A percentile compares a stretch with the other conserved stretches of the same genome.
phyloP scores from a whole-genome alignment of 1,140 invertebrate genomes.

The Ostrea edulis region DNA sequence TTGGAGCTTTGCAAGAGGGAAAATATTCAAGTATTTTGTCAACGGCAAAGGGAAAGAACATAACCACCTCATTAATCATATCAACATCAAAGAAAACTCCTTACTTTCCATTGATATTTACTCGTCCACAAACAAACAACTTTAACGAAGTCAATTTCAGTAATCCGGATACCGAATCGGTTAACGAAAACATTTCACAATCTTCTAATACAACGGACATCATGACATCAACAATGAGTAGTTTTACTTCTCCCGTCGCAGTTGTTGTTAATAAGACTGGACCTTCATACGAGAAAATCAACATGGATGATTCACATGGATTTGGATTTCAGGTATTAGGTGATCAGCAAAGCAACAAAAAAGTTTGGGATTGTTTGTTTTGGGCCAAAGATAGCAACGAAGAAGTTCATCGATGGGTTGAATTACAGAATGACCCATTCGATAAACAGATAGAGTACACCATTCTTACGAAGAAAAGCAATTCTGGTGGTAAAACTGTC shows the following conservation, averaged over 20 bases:
- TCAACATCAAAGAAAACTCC: conserved; percentile 6
- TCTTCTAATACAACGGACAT: neutral
- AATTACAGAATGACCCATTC: conserved; percentile 50
- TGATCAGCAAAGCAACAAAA: neutral
- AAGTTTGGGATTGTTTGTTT: conserved; percentile 48
- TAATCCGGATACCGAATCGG: neutral
- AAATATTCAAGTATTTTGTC: conserved; percentile 25
- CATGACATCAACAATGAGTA: neutral
- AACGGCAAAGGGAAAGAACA: conserved; percentile 44
- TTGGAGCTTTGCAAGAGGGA: conserved; percentile 10
- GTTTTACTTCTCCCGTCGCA: neutral
- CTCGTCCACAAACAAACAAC: neutral
- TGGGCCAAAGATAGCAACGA: conserved; percentile 47
- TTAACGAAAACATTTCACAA: neutral
- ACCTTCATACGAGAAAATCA: neutral
- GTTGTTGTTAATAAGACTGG: neutral
- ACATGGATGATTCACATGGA: conserved; percentile 8
- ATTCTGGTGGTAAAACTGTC: neutral
- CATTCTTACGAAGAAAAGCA: conserved; percentile 41
- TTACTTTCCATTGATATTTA: conserved; percentile 25
- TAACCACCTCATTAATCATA: conserved; percentile 49
- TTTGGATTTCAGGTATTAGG: conserved; percentile 51
- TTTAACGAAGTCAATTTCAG: neutral
- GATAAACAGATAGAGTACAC: conserved; percentile 28
- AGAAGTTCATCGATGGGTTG: conserved; percentile 39